These are phyloP conservation scores for Catostomus latipinnis DNA, from an alignment of 2,797 vertebrate species.

Conservation along the genomic window DNA sequence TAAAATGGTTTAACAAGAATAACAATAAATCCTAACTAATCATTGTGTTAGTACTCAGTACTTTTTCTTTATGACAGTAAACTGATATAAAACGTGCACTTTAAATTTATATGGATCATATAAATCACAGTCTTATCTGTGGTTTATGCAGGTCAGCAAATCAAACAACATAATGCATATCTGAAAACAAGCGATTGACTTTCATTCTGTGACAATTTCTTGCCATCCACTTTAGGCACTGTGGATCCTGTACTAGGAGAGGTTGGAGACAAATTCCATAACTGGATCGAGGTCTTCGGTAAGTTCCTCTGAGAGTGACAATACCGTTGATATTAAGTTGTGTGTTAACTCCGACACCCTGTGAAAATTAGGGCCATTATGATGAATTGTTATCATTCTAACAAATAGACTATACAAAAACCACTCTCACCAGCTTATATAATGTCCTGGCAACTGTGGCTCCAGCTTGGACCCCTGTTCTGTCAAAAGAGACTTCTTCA, in stretches of 20 bases:
- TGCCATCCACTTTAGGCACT: not conserved
- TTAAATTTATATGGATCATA: conserved; percentile 13
- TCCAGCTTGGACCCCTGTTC: conserved; percentile 78
- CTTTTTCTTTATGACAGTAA: not conserved
- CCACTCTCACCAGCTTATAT: conserved; percentile 78
- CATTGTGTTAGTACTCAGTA: not conserved
- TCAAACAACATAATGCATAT: not conserved
- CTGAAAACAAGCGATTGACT: not conserved
- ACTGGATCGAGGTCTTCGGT: conserved; percentile 78
- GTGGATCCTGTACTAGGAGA: conserved; percentile 64
- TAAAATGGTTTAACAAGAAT: not conserved
- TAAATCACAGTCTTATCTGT: not conserved
- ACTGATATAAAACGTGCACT: not conserved
- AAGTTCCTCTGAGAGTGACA: conserved; percentile 79
- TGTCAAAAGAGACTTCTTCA: conserved; percentile 79
- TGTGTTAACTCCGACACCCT: conserved; percentile 81
- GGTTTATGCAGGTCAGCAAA: not conserved
- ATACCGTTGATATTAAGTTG: conserved; percentile 72
- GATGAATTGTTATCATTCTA: not conserved
- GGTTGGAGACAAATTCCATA: conserved; percentile 74
- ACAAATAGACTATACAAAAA: not conserved
- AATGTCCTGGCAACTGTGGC: conserved; percentile 78
- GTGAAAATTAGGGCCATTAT: conserved; percentile 27
- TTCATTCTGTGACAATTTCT: not conserved
- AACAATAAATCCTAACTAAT: not conserved